A percentile compares a stretch with the other conserved stretches of the same genome.
Conservation (phyloP, 2,797 vertebrate species). For the Chiloscyllium punctatum region DNA sequence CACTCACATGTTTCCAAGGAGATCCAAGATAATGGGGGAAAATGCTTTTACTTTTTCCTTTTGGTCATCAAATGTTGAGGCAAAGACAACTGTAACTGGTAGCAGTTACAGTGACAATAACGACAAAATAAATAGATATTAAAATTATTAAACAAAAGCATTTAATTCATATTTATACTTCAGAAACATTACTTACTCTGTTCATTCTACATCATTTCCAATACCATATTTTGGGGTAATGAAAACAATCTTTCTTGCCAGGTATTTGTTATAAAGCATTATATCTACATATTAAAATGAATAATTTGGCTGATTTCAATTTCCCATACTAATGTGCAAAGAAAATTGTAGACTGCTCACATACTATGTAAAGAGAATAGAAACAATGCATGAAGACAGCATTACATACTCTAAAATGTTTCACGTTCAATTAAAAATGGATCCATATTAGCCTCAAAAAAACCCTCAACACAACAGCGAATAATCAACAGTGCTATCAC, state of each 20-base stretch:
- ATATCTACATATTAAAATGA: background rate
- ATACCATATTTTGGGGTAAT: background rate
- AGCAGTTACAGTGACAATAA: background rate
- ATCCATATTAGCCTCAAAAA: too few relatives aligned
- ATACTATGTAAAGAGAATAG: background rate
- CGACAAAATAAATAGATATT: background rate
- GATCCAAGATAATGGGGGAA: too few relatives aligned
- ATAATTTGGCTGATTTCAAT: background rate
- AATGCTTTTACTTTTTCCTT: too few relatives aligned
- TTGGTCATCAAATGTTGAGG: background rate
- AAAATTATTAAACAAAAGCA: background rate
- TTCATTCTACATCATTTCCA: background rate
- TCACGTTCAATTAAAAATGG: background rate
- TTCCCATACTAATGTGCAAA: background rate
- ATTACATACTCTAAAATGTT: background rate
- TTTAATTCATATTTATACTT: background rate
- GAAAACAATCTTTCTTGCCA: background rate
- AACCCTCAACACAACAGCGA: too few relatives aligned
- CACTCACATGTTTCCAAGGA: background rate
- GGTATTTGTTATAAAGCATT: background rate
- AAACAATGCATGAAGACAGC: background rate
- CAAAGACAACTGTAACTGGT: too few relatives aligned
- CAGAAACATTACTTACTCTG: background rate
- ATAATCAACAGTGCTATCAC: too few relatives aligned
- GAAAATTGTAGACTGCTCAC: background rate